Conservation (phyloP, 2,113 vertebrate genomes). For the Boulengerochromis microlepis region DNA sequence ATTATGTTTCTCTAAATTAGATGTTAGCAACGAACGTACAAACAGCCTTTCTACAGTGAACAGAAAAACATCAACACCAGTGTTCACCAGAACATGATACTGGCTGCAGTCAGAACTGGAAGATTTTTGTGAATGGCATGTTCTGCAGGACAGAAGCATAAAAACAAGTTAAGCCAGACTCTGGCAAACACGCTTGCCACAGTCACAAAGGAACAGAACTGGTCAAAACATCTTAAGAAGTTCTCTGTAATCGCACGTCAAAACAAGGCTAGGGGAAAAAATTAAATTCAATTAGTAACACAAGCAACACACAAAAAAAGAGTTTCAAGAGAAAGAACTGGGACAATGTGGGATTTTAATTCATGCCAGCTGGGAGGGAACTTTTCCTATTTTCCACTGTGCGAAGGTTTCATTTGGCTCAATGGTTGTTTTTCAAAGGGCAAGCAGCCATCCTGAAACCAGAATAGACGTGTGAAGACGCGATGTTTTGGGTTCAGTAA, state of each 20-base stretch:
- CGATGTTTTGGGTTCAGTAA: neutral
- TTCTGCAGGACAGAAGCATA: neutral
- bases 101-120: neutral
- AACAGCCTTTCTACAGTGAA: neutral
- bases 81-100: neutral
- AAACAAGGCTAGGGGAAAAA: neutral
- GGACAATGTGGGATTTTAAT: conserved; percentile 22
- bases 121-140: neutral
- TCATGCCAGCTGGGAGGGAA: conserved; percentile 3
- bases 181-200: neutral
- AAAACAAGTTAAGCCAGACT: neutral
- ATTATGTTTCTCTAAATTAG: neutral
- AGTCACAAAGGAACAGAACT: conserved; percentile 4
- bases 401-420: conserved; percentile 11
- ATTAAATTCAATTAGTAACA: conserved; percentile 5
- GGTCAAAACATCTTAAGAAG: conserved; percentile 12
- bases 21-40: accelerated
- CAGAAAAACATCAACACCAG: neutral
- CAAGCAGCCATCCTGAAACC: neutral
- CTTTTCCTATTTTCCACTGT: conserved; percentile 11
- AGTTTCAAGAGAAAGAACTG: neutral
- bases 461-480: conserved; percentile 10
- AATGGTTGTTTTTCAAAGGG: conserved; percentile 6
- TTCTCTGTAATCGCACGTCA: conserved; percentile 9
- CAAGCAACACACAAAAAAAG: conserved; percentile 12